Base-by-base conservation (phyloP, 2,888 invertebrate species). In the Spatulosminthurus flaviceps region DNA sequence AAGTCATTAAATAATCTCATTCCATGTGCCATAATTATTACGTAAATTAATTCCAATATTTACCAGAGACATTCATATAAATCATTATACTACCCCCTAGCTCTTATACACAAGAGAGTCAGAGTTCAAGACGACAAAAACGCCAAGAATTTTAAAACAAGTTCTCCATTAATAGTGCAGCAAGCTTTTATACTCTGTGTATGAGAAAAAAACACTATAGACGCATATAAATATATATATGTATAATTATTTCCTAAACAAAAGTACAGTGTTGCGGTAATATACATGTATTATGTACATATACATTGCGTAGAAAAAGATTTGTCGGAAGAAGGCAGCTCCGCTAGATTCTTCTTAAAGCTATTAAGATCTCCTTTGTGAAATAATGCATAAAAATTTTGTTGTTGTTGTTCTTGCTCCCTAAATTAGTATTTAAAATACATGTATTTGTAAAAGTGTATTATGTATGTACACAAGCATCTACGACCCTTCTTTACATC, bases 21-120 rank as follows among this genome's bases (percentile, higher is more conserved):
- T 78, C 78, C 78, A 72, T 78, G 78, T 78, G 78, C 78, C 78
- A 78, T 78, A 78, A 69, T 69, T 29, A 72, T 28, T 28, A 73
- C 28, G 22, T 51, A 73, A 22, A 73, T 26, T 60, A 73, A n/a
- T 73, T 43, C 72, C 42, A 22, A 51, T 51, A 51, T 51, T 51
- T 51, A 51, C 51, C 51, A 51, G 51, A 51, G 51, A 51, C 51
- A 51, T 51, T 51, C 51, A 51, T 51, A 51, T 51, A 51, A 51
- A 51, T 51, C 51, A 51, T 51, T 51, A 51, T 51, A 51, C n/a
- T 51, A 19, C 5, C n/a, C n/a, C n/a, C n/a, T n/a, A 51, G 16
- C 51, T 51, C 51, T 51, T n/a, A n/a, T n/a, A n/a, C n/a, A 51
- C 51, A 51, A 51, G 9, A 51, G 19, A n/a, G n/a, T n/a, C n/a